These are phyloP conservation scores for Microcebus murinus DNA, from an alignment of 2,113 vertebrate species.

Conservation along the genomic window DNA sequence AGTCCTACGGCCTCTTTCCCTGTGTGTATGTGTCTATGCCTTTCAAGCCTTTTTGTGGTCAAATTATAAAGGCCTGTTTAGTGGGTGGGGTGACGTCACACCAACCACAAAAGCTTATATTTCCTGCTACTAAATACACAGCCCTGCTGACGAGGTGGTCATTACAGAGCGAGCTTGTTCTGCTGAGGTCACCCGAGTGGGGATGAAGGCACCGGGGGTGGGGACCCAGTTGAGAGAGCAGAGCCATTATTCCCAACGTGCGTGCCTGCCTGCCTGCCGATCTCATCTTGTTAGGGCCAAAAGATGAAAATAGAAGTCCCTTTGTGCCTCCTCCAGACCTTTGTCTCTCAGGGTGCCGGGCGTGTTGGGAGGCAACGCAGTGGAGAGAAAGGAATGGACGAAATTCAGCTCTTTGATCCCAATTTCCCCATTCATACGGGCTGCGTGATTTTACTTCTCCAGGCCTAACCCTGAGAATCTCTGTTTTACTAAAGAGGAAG, in stretches of 20 bases:
- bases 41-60: slow-evolving; percentile 79
- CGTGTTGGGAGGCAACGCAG: background rate
- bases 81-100: slow-evolving; percentile 76
- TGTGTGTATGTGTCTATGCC: slow-evolving; percentile 63
- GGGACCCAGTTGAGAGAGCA: slow-evolving; percentile 38
- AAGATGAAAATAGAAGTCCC: slow-evolving; percentile 70
- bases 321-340: slow-evolving; percentile 66
- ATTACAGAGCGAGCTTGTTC: slow-evolving; percentile 76
- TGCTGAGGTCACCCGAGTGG: slow-evolving; percentile 47
- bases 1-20: slow-evolving; percentile 47
- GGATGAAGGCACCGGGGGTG: slow-evolving; percentile 56
- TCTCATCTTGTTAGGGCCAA: slow-evolving; percentile 60
- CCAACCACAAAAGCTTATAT: slow-evolving; percentile 81
- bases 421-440: slow-evolving; percentile 45
- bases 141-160: slow-evolving; percentile 74
- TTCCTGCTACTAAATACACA: slow-evolving; percentile 81
- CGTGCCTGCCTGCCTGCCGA: slow-evolving; percentile 63
- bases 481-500: slow-evolving; percentile 37
- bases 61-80: slow-evolving; percentile 80
- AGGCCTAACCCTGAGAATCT: background rate
- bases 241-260: slow-evolving; percentile 67
- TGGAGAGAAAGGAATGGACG: slow-evolving; percentile 5
- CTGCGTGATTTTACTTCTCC: slow-evolving; percentile 53
- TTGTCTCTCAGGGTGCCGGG: slow-evolving; percentile 44
- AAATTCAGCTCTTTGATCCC: slow-evolving; percentile 56